A percentile compares a stretch with the other conserved stretches of the same genome.
phyloP scores from a whole-genome alignment of 2,888 invertebrate species.

The Aleiodes testaceus region DNA sequence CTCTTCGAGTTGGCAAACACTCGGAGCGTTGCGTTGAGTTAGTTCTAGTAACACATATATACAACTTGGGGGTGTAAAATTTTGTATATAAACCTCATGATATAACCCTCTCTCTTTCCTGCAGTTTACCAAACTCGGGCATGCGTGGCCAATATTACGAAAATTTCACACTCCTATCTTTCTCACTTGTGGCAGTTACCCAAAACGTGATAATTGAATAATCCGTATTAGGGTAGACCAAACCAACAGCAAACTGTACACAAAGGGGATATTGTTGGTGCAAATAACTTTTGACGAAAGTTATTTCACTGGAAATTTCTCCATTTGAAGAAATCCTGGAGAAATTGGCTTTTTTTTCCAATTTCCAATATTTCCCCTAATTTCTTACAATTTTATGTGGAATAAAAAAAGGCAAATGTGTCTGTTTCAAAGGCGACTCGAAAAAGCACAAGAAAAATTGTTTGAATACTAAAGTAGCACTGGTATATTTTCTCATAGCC shows the following conservation, averaged over 20 bases:
- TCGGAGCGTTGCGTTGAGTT: conserved; percentile 29
- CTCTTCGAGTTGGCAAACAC: conserved; percentile 36
- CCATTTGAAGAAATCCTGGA: too few species aligned
- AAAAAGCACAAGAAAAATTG: too few species aligned
- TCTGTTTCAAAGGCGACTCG: too few species aligned
- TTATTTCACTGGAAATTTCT: too few species aligned
- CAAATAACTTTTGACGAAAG: background rate
- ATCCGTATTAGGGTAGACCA: conserved; percentile 27
- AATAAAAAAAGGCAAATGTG: too few species aligned
- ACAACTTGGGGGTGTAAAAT: conserved; percentile 13
- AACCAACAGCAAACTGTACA: conserved; percentile 21
- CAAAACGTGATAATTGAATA: conserved; percentile 41
- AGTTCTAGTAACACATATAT: background rate
- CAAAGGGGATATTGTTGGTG: background rate
- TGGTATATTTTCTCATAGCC: conserved; percentile 19
- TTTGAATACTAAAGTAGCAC: too few species aligned
- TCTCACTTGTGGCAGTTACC: conserved; percentile 28
- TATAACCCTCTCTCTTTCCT: conserved; percentile 28
- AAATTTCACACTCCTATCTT: background rate
- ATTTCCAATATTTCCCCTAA: too few species aligned
- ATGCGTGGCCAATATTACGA: conserved; percentile 32
- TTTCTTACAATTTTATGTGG: too few species aligned
- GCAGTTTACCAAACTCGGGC: conserved; percentile 32
- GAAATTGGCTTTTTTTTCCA: too few species aligned
- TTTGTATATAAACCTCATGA: conserved; percentile 14